Evolutionary conservation across 2,113 vertebrate genomes (phyloP), one percentile per base, ranked within the genome.

Genomic region (Prionailurus bengalensis): DNA sequence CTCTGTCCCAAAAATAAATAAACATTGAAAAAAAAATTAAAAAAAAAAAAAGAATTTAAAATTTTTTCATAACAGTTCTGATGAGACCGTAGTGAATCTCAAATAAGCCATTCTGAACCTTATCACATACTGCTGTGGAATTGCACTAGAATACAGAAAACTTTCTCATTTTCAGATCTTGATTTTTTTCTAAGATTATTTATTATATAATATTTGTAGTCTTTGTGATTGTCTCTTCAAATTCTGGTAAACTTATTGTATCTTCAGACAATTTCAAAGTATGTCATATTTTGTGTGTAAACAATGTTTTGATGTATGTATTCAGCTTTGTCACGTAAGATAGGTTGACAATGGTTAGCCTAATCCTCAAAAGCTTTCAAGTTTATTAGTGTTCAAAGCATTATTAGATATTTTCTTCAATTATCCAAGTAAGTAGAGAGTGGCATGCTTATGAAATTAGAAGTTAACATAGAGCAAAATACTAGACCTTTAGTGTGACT

Each of bases 151-250:
- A 17, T 85, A 4, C 61, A 89, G 31, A 82, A 89, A 96, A 89
- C 0, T 39, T 55, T 65, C n/a, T 80, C 10, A 76, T 88, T 91
- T 97, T 78, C 13, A 89, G 29, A 73, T 45, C 15, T 78, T 78
- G 2, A 94, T 80, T 71, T 97, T 97, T 48, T 71, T 94, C 27
- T 74, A 71, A 79, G 53, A 42, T 81, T 1, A 76, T 48, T 85
- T 82, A 73, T 33, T 89, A 66, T 53, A 53, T 5, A 88, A 31
- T 55, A 91, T 58, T 7, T 55, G 4, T 33, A 33, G 11, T 39
- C 3, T 90, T 55, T 63, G 74, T 80, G 14, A 65, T 1, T 5
- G 1, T 51, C 66, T 93, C 42, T 89, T 97, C 27, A 76, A 53
- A 71, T 61, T 80, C 65, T 29, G 33, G 1, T 80, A 79, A 21